Percentiles rank a stretch among this genome's conserved stretches.
Evolutionary conservation across 2,113 vertebrate genomes (phyloP).

Genomic region (Ammodytes dubius): DNA sequence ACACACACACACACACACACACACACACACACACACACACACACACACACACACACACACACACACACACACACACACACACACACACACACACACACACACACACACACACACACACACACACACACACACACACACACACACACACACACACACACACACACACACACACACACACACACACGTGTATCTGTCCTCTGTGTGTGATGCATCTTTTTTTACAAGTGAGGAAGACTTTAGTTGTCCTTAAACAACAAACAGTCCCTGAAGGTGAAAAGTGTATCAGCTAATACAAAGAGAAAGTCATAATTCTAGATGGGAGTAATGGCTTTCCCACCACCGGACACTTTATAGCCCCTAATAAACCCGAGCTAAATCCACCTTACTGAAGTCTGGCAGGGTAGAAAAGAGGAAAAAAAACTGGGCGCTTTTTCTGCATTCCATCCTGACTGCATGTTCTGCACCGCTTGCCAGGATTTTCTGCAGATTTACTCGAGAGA

Average conservation of each 20-base stretch:
- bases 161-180: neutral
- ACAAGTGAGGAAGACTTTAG: constrained; percentile 10
- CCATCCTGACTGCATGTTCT: constrained; percentile 75
- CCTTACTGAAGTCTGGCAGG: constrained; percentile 71
- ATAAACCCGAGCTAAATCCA: constrained; percentile 82
- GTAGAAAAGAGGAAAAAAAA: constrained; percentile 54
- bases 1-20: too few relatives aligned
- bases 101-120: neutral
- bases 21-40: neutral
- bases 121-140: too few relatives aligned
- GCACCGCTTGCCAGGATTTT: constrained; percentile 83
- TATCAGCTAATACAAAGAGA: constrained; percentile 44
- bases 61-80: too few relatives aligned
- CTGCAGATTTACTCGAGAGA: constrained; percentile 87
- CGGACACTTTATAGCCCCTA: constrained; percentile 75
- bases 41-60: too few relatives aligned
- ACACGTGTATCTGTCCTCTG: neutral
- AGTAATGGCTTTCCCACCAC: constrained; percentile 78
- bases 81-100: neutral
- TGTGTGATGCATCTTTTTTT: constrained; percentile 26
- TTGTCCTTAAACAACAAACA: neutral
- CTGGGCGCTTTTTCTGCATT: constrained; percentile 64
- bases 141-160: too few relatives aligned
- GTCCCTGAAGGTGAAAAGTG: constrained; percentile 28
- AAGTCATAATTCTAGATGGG: constrained; percentile 41